These are phyloP conservation scores for Ctenicera cuprea DNA, from an alignment of 2,888 invertebrate genomes.

Conservation along the genomic window DNA sequence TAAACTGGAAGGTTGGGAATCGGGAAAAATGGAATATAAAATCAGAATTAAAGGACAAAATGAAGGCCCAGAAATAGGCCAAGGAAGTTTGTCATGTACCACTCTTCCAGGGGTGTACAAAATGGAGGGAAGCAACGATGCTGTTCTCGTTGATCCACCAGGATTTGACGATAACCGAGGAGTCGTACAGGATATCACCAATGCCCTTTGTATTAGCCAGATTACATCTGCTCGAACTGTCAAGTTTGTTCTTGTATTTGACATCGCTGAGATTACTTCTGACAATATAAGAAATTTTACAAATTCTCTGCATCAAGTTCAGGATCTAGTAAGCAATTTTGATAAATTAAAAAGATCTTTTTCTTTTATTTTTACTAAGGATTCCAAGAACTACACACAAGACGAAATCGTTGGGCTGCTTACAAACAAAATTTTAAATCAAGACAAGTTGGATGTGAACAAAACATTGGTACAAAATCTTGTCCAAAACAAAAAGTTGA, in stretches of 20 bases:
- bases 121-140: not conserved
- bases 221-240: constrained; percentile 22
- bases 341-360: constrained; percentile 29
- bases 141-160: constrained; percentile 27
- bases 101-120: constrained; percentile 3
- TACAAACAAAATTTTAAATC: constrained; percentile 27
- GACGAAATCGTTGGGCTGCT: constrained; percentile 19
- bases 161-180: constrained; percentile 47
- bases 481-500: constrained; percentile 5
- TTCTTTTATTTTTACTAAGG: constrained; percentile 33
- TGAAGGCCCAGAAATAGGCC: constrained; percentile 21
- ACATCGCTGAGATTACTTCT: constrained; percentile 29
- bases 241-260: constrained; percentile 42
- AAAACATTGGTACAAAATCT: constrained; percentile 15
- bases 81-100: constrained; percentile 26
- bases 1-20: constrained; percentile 4
- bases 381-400: constrained; percentile 9
- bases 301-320: constrained; percentile 15
- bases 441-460: not conserved
- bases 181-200: constrained; percentile 37
- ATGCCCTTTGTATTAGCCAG: constrained; percentile 34
- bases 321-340: constrained; percentile 24
- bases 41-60: not conserved
- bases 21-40: constrained; percentile 6
- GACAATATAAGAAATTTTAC: constrained; percentile 33